Base-by-base conservation (phyloP, 2,888 invertebrate genomes). In the Andrena hattorfiana region DNA sequence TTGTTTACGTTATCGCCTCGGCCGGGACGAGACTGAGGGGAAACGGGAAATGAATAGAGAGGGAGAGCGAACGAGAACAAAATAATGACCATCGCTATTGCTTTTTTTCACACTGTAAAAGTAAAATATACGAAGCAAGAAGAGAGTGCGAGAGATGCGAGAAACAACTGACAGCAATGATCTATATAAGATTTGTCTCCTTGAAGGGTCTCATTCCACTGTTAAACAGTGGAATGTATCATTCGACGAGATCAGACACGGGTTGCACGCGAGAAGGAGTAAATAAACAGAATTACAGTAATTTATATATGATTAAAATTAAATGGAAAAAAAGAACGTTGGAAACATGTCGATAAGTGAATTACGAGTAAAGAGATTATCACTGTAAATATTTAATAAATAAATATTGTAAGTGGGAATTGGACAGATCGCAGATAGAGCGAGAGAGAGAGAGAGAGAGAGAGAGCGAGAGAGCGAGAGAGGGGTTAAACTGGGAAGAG, bases 301-400 rank as follows among this genome's bases (percentile, higher is more conserved):
- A 89, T 90, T 89, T 89, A 89, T 89, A 87, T 79, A 85, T 76
- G 73, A 81, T 72, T 86, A 87, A 81, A 84, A 75, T 75, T 49
- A 74, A 82, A 48, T 63, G 54, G 67, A 81, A 70, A 60, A 49
- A 68, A 85, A 73, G 28, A 59, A 85, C 85, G 89, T 90, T 90
- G 84, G 86, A 86, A 90, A 87, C 80, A 89, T 89, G 90, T 89
- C 86, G 89, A 89, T 89, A 91, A 89, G 84, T 81, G 85, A 88
- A 83, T 87, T 87, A 85, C 73, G 79, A 85, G 62, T 85, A 84
- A 81, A 85, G 73, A 64, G 71, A 83, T 86, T 85, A 86, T 87
- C 84, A 81, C 81, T 90, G 90, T 90, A 90, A 85, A 90, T 90
- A 90, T 86, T 86, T 81, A 82, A 74, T 85, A 78, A 70, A 78